Percentiles rank a stretch among this genome's conserved stretches.
Evolutionary conservation across 2,797 vertebrate genomes (phyloP).

Genomic region (Cheirogaleus major): DNA sequence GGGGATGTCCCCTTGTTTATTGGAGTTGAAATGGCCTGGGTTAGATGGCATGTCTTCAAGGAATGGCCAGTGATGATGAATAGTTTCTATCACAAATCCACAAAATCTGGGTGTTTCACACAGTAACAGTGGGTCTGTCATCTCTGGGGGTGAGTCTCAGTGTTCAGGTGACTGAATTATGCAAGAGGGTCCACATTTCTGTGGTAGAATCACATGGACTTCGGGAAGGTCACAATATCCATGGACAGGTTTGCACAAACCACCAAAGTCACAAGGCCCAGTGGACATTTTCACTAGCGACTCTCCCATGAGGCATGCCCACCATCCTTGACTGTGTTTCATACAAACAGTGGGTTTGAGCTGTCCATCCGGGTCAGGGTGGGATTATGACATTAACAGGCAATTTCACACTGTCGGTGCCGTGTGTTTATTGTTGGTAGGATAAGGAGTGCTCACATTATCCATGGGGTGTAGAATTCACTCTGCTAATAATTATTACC

Average conservation of each 20-base stretch:
- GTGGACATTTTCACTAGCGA: not conserved
- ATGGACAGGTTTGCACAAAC: not conserved
- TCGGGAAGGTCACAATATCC: not conserved
- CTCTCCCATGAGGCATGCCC: not conserved
- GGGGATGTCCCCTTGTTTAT: not conserved
- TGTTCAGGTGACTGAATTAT: not conserved
- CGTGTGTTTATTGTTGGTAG: not conserved
- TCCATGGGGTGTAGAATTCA: not conserved
- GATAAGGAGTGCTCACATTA: not conserved
- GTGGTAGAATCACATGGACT: not conserved
- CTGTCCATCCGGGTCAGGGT: not conserved
- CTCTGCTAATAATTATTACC: not conserved
- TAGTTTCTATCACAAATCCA: not conserved
- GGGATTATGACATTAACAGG: not conserved
- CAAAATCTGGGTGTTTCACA: not conserved
- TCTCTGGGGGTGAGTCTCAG: not conserved
- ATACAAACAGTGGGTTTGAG: not conserved
- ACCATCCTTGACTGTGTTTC: not conserved
- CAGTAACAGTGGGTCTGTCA: not conserved
- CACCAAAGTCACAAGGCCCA: not conserved
- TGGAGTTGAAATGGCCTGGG: not conserved
- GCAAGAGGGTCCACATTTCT: not conserved
- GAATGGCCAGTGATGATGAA: not conserved
- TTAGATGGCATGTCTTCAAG: not conserved
- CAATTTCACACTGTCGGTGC: not conserved